Evolutionary conservation across 2,113 vertebrate species (phyloP), one percentile per base, ranked within the genome.

Genomic region (Nibea coibor): DNA sequence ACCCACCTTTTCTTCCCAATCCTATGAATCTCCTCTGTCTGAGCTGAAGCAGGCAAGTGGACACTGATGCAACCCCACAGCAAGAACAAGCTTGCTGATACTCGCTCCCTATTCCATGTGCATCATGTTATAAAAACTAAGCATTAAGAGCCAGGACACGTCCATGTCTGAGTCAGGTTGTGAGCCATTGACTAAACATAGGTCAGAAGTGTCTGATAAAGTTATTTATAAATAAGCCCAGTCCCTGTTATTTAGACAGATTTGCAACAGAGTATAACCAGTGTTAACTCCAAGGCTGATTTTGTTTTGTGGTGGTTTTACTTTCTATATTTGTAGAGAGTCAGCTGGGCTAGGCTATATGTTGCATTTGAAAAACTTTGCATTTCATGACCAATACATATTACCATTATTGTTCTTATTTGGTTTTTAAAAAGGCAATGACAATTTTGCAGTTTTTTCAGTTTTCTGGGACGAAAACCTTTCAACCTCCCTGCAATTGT

Each of bases 21-120:
- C 20, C 17, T 39, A 9, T 39, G 35, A 39, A 39, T 39, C 20
- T 43, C 14, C 24, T 43, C 19, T 51, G 10, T 78, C 28, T 72
- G 68, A 75, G 26, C 19, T 75, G 73, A 81, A 70, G 51, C 58
- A 70, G 48, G 56, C 24, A 16, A 61, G 35, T 59, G 68, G 68
- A 77, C 81, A 53, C 65, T 86, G 83, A 86, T 65, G 86, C 67
- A 86, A 85, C 48, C 63, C 57, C 26, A 15, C 53, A 54, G 81
- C 57, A 87, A 86, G 80, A 69, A 4, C 35, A 3, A 42, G 1
- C 10, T 47, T 62, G 16, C 66, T 56, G 50, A 17, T 14, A 12
- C 50, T 75, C 17, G 8, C 31, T 53, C 57, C 15, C 16, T 26
- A 16, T 35, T 61, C 54, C 14, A 54, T 47, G 43, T 20, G 3